A percentile compares a stretch with the other conserved stretches of the same genome.
Conservation (phyloP, 2,797 vertebrate genomes). For the Acanthopagrus latus region DNA sequence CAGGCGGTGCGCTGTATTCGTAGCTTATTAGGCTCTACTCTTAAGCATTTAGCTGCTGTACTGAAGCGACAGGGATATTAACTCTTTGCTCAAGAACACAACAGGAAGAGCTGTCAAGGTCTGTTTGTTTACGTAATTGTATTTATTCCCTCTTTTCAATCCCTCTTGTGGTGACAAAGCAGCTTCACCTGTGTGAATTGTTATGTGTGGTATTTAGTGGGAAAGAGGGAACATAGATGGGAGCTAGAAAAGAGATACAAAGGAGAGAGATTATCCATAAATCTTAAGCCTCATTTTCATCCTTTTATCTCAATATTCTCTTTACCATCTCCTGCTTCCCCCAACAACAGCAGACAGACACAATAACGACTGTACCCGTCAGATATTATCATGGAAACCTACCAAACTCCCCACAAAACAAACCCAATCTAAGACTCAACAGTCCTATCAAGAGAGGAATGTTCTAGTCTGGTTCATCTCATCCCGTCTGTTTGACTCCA, state of each 20-base stretch:
- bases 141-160: not conserved
- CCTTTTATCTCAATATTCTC: too few relatives aligned
- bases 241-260: not conserved
- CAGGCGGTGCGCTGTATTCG: constrained; percentile 5
- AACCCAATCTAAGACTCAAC: not conserved
- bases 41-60: constrained; percentile 17
- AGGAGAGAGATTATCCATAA: not conserved
- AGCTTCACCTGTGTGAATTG: not conserved
- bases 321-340: not conserved
- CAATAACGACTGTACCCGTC: not conserved
- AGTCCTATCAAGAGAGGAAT: not conserved
- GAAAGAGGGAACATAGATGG: not conserved
- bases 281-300: not conserved
- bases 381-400: not conserved
- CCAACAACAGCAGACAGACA: not conserved
- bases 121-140: not conserved
- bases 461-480: not conserved
- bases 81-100: constrained; percentile 3
- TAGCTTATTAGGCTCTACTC: constrained; percentile 4
- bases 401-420: not conserved
- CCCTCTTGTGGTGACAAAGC: constrained; percentile 1
- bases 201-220: not conserved
- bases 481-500: not conserved
- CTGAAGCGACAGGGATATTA: constrained; percentile 24
- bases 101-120: not conserved